Percentiles rank a stretch among this genome's conserved stretches.
These are phyloP conservation scores for Quiscalus mexicanus DNA, from an alignment of 2,113 vertebrate genomes.

Conservation along the genomic window DNA sequence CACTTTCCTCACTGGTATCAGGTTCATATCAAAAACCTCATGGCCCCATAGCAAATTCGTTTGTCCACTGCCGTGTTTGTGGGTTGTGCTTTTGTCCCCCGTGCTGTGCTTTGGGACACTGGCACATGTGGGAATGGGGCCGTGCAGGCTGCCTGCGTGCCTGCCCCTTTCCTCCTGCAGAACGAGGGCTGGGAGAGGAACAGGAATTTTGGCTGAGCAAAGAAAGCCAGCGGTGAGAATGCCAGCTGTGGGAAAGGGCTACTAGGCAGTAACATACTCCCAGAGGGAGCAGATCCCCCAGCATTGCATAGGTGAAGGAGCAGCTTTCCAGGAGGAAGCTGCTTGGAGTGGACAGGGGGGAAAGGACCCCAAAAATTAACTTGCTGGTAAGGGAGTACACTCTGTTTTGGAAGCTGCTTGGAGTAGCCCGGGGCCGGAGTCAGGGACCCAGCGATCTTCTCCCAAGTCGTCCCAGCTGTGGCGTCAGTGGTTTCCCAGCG, in stretches of 20 bases:
- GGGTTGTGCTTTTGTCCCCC: not conserved
- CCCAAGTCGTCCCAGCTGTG: not conserved
- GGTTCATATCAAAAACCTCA: not conserved
- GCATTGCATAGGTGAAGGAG: not conserved
- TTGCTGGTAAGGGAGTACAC: not conserved
- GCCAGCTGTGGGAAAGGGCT: not conserved
- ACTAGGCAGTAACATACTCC: not conserved
- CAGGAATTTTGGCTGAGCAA: not conserved
- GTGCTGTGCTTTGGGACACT: not conserved
- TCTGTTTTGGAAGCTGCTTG: not conserved
- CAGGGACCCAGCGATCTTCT: not conserved
- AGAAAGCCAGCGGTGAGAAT: not conserved
- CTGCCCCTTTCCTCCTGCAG: not conserved
- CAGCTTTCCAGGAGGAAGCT: not conserved
- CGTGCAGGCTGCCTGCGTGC: not conserved
- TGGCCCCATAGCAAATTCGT: not conserved
- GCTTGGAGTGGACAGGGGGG: not conserved
- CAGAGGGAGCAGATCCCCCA: not conserved
- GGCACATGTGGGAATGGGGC: fast-evolving
- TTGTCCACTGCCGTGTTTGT: not conserved
- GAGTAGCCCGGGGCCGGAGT: not conserved
- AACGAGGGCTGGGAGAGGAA: not conserved
- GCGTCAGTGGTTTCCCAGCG: fast-evolving
- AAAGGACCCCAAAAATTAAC: not conserved
- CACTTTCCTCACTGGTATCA: not conserved